Evolutionary conservation across 1,140 invertebrate genomes (phyloP), one percentile per base, ranked within the genome.

Genomic region (Cotesia vestalis): DNA sequence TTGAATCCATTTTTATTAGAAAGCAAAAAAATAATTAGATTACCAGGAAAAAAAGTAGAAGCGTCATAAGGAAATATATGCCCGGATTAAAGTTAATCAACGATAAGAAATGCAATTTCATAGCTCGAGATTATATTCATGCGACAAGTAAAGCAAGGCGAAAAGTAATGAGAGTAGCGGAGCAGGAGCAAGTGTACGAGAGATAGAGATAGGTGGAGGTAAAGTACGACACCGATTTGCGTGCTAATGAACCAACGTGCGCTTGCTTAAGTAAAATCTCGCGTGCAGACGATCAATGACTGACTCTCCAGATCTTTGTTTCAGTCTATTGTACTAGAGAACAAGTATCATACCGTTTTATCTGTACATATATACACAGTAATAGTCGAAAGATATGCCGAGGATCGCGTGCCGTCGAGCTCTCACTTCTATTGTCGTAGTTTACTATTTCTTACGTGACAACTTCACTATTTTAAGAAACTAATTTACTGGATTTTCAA

Each of bases 191-290:
- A 14, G 17, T 35, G 35, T 52, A 38, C 53, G 66, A 55, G 55
- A 17, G 53, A 36, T 46, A 52, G 36, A 57, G 20, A 66, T 27
- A 53, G 72, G 57, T 35, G 46, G 38, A 72, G 9, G 11, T 67
- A 17, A 6, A 51, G 27, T 60, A 36, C 46, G 63, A 20, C 71
- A 74, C 73, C 76, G 74, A 84, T 83, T 84, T 78, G 78, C 77
- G 80, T 82, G 81, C 75, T 79, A 84, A 84, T 79, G 80, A 83
- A 82, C 75, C 73, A 69, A 72, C 71, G 66, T 73, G 69, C 59
- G 78, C 60, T 72, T 72, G 71, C 64, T 57, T 77, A 79, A 81
- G 80, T 83, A 81, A 84, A 80, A 83, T 82, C 73, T 83, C 76
- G 81, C 81, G 80, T 82, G 82, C 74, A 60, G 40, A 66, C 64